Conservation (phyloP, 2,888 invertebrate species). For the Macrostomum cliftonense region DNA sequence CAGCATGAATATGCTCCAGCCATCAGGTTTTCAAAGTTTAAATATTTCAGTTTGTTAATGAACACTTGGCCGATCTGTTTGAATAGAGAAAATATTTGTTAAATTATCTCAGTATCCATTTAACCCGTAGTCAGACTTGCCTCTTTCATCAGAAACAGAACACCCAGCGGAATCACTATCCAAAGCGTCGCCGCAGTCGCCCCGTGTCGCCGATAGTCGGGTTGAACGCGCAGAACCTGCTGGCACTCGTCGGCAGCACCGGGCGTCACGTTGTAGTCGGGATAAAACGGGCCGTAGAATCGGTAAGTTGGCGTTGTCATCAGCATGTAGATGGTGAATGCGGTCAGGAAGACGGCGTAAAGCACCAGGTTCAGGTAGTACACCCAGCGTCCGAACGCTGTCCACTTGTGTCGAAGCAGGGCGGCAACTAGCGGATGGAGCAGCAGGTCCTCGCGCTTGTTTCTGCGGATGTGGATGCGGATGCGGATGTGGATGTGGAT, state of each 20-base stretch:
- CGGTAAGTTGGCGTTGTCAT: constrained; percentile 21
- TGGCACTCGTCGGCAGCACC: too few species aligned
- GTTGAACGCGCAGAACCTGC: too few species aligned
- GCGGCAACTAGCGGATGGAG: constrained; percentile 40
- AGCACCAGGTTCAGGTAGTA: constrained; percentile 40
- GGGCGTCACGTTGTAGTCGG: too few species aligned
- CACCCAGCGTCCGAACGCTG: constrained; percentile 38
- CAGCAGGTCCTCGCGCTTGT: constrained; percentile 36
- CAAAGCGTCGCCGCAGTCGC: too few species aligned
- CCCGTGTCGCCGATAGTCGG: too few species aligned
- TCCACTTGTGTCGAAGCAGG: constrained; percentile 41
- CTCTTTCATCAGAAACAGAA: too few species aligned
- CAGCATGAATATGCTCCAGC: constrained; percentile 40
- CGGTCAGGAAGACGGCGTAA: constrained; percentile 37
- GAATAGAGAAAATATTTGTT: too few species aligned
- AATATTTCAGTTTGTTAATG: constrained; percentile 36
- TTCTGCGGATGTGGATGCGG: constrained; percentile 11
- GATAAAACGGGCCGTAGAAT: too few species aligned
- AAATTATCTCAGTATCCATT: too few species aligned
- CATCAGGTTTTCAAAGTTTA: constrained; percentile 39
- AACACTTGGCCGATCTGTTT: constrained; percentile 37
- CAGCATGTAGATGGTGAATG: constrained; percentile 38
- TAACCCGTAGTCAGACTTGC: too few species aligned
- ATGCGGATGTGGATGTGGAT: too few species aligned
- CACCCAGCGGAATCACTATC: too few species aligned